Evolutionary conservation across 2,113 vertebrate genomes (phyloP).

Genomic region (Varanus komodoensis): DNA sequence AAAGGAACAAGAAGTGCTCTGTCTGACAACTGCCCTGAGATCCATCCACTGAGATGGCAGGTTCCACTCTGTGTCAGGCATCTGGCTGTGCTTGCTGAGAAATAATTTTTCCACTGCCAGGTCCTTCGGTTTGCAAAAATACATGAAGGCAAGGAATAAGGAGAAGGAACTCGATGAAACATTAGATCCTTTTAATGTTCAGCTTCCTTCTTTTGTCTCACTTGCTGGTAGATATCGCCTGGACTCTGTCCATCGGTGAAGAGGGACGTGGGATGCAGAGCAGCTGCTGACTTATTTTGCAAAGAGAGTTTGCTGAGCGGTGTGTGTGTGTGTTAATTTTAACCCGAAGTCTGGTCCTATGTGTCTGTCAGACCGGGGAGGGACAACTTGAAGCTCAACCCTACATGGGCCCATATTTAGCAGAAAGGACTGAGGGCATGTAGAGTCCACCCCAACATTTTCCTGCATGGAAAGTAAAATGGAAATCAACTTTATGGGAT

Average conservation of each 20-base stretch:
- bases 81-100: background rate
- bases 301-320: constrained; percentile 62
- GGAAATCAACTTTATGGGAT: background rate
- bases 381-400: background rate
- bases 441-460: background rate
- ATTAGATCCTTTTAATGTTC: constrained; percentile 57
- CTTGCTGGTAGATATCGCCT: constrained; percentile 65
- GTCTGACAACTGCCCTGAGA: no score
- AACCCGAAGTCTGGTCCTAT: constrained; percentile 55
- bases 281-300: constrained; percentile 7
- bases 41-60: no score
- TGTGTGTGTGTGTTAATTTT: constrained; percentile 51
- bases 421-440: background rate
- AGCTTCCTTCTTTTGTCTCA: constrained; percentile 71
- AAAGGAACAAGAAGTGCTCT: background rate
- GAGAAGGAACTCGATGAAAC: constrained; percentile 51
- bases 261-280: constrained; percentile 44
- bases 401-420: background rate
- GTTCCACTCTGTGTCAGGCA: background rate
- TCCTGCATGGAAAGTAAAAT: background rate
- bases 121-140: constrained; percentile 49
- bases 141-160: constrained; percentile 52
- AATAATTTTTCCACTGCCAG: constrained; percentile 32
- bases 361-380: constrained; percentile 30
- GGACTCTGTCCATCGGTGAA: constrained; percentile 67